Conservation (phyloP, 1,140 invertebrate species). For the Orius insidiosus region DNA sequence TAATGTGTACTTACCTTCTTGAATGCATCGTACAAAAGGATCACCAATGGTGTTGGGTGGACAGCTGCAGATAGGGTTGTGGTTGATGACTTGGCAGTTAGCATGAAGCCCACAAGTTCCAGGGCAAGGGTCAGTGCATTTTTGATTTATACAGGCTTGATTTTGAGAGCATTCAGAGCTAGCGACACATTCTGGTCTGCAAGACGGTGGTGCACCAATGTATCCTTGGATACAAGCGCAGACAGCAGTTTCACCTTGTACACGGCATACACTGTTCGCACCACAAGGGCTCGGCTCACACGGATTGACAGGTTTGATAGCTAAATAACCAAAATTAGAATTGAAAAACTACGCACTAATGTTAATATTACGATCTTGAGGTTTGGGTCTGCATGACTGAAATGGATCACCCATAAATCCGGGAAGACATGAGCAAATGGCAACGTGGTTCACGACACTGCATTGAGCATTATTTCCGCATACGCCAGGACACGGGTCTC, state of each 20-base stretch:
- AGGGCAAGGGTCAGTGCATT: constrained; percentile 64
- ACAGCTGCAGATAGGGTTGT: constrained; percentile 73
- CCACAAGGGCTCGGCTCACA: constrained; percentile 68
- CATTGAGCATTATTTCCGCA: constrained; percentile 66
- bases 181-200: constrained; percentile 61
- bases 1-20: constrained; percentile 39
- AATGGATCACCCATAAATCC: constrained; percentile 68
- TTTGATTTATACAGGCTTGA: constrained; percentile 59
- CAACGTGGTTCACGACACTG: constrained; percentile 60
- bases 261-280: constrained; percentile 56
- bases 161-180: constrained; percentile 55
- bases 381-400: constrained; percentile 47
- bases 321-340: constrained; percentile 16
- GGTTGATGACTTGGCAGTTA: constrained; percentile 59
- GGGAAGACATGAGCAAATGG: constrained; percentile 55
- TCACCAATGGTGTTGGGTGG: constrained; percentile 55
- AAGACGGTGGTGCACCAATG: constrained; percentile 54
- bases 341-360: constrained; percentile 25
- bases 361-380: constrained; percentile 30
- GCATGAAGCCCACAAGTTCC: constrained; percentile 63
- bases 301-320: constrained; percentile 34
- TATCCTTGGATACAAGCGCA: constrained; percentile 63
- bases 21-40: constrained; percentile 58
- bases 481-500: constrained; percentile 68
- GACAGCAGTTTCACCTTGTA: constrained; percentile 43